These are phyloP conservation scores for Paraplagusia blochii DNA, from an alignment of 2,113 vertebrate species.

Conservation along the genomic window DNA sequence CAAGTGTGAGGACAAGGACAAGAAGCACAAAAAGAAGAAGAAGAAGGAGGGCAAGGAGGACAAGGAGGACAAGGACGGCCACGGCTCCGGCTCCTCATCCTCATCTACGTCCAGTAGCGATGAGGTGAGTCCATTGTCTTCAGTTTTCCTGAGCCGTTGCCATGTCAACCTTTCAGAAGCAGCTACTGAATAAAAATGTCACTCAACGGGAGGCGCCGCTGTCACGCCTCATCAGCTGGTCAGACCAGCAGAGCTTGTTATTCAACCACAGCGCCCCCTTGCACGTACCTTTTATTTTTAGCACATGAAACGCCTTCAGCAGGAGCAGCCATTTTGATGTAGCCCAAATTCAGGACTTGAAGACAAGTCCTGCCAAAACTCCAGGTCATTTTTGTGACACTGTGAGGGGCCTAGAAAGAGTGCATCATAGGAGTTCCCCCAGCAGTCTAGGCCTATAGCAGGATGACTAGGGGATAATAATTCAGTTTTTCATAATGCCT, in stretches of 20 bases:
- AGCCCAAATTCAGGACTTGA: too few species aligned
- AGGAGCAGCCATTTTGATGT: too few species aligned
- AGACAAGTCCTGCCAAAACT: too few species aligned
- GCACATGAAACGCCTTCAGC: too few species aligned
- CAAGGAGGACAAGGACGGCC: neutral
- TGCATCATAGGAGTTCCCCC: too few species aligned
- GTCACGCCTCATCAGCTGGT: constrained; percentile 16
- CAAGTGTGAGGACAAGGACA: constrained; percentile 22
- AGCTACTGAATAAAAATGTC: constrained; percentile 4
- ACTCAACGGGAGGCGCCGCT: neutral
- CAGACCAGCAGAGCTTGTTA: neutral
- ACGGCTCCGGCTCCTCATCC: neutral
- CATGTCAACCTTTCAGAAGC: neutral
- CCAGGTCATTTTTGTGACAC: too few species aligned
- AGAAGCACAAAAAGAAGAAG: constrained; percentile 12
- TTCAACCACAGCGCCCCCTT: neutral
- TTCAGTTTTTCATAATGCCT: too few species aligned
- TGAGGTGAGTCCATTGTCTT: constrained; percentile 26
- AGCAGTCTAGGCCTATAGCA: too few species aligned
- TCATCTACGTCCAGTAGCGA: constrained; percentile 49
- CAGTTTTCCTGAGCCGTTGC: neutral
- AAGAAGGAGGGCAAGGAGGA: neutral
- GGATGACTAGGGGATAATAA: too few species aligned
- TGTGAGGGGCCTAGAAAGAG: too few species aligned
- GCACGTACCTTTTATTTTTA: too few species aligned